Conservation (phyloP, 2,797 vertebrate genomes). For the Hafferia zeledoni region DNA sequence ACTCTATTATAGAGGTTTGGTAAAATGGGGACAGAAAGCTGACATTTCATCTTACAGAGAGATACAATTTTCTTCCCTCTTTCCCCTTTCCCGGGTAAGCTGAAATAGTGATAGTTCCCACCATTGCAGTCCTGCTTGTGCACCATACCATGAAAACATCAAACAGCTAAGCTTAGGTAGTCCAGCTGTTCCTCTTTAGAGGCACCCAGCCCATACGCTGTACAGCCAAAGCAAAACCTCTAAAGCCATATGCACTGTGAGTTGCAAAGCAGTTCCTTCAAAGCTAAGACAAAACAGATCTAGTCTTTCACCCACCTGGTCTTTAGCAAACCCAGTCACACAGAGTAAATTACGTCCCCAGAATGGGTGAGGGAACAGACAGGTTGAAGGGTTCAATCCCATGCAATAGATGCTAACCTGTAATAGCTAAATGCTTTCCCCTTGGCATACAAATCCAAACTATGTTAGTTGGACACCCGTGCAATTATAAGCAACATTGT, state of each 20-base stretch:
- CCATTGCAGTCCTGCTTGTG: neutral
- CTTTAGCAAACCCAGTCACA: fast-evolving
- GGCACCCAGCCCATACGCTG: neutral
- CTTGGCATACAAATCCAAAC: neutral
- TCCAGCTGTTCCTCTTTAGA: neutral
- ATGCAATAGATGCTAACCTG: neutral
- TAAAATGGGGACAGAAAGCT: neutral
- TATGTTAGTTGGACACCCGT: neutral
- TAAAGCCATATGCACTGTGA: neutral
- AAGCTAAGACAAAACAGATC: neutral
- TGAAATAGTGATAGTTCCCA: neutral
- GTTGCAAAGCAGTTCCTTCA: neutral
- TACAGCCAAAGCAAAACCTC: neutral
- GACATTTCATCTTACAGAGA: neutral
- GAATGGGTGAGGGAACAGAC: neutral
- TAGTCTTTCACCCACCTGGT: neutral
- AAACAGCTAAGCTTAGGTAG: neutral
- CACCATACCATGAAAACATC: neutral
- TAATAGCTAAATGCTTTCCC: neutral
- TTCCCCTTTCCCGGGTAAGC: neutral
- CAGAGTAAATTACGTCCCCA: neutral
- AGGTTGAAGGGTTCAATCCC: neutral
- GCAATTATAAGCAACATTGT: neutral
- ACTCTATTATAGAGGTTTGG: neutral
- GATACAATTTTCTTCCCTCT: neutral